Base-by-base conservation (phyloP, 2,797 vertebrate species). In the Aeoliscus strigatus region DNA sequence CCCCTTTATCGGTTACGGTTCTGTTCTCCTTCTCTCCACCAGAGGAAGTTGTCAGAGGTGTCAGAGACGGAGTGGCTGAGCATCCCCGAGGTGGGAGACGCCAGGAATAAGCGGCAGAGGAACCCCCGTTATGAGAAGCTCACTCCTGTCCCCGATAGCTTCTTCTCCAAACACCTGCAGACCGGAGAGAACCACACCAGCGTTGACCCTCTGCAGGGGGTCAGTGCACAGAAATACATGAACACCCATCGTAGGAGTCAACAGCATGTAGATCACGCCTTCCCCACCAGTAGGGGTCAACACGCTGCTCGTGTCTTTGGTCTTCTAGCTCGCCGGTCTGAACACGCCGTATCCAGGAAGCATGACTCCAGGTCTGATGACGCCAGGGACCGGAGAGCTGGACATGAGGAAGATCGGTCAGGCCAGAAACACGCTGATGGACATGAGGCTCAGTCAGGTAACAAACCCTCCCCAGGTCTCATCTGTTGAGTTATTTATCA, bases 321-420 rank as follows among this genome's bases (percentile, higher is more conserved):
- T 40, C 10, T 59, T 12, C 45, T 52, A 87, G 85, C 83, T 97
- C 47, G 94, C 91, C 1, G 94, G 96, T 9, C 81, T 99, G 70
- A 98, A 96, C 78, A 94, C 92, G 1, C 93, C 95, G 0, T 99
- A 93, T 59, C 96, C 95, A 9, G 96, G 96, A 32, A 92, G 90
- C 42, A 96, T 98, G 94, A 98, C 94, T 1, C 93, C 93, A 4
- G 93, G 93, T 4, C 53, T 96, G 54, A 96, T 96, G 93, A 96
- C 94, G 0, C 95, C 94, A 9, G 94, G 93, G 3, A 93, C 93
- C 3, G 96, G 96, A 8, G 96, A 99, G 45, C 67, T 99, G 79
- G 96, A 98, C 74, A 98, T 99, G 96, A 94, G 96, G 68, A 99
- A 99, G 81, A 99, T 96, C 12, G 96, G 96, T 28, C 96, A 98